phyloP scores from a whole-genome alignment of 2,113 vertebrate species.

The Dunckerocampus dactyliophorus region DNA sequence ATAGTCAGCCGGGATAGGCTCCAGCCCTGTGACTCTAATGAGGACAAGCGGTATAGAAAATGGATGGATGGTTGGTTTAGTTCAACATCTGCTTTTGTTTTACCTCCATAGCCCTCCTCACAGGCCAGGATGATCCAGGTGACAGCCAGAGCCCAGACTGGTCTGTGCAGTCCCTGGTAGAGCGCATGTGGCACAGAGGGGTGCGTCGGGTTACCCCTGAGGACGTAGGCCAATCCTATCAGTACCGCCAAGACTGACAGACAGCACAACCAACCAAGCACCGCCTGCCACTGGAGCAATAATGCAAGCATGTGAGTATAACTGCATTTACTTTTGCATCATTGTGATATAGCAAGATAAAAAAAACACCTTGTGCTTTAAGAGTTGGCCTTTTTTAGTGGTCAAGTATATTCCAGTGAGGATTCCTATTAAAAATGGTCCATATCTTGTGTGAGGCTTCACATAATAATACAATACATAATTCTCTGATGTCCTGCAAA shows the following conservation, averaged over 20 bases:
- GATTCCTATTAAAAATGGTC: slow-evolving; percentile 80
- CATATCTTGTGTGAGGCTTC: slow-evolving; percentile 80
- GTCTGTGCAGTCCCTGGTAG: slow-evolving; percentile 80
- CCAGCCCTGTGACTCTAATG: too few relatives aligned
- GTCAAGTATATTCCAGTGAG: slow-evolving; percentile 73
- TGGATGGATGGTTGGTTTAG: too few relatives aligned
- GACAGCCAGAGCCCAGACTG: slow-evolving; percentile 74
- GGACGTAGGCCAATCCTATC: slow-evolving; percentile 65
- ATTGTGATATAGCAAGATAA: background rate
- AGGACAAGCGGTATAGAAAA: too few relatives aligned
- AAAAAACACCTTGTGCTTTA: slow-evolving; percentile 72
- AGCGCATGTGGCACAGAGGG: slow-evolving; percentile 58
- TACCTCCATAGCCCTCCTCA: slow-evolving; percentile 82
- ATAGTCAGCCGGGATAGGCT: too few relatives aligned
- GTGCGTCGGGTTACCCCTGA: slow-evolving; percentile 61
- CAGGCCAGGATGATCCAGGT: slow-evolving; percentile 80
- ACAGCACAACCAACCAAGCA: slow-evolving; percentile 72
- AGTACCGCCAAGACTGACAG: slow-evolving; percentile 66
- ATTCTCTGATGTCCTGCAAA: slow-evolving; percentile 61
- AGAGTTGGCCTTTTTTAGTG: slow-evolving; percentile 55
- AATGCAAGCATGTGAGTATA: background rate
- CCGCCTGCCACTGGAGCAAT: slow-evolving; percentile 68
- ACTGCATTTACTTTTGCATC: background rate
- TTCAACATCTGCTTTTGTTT: too few relatives aligned
- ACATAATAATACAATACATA: slow-evolving; percentile 80